These are phyloP conservation scores for Leptura quadrifasciata DNA, from an alignment of 2,888 invertebrate species.

Conservation along the genomic window DNA sequence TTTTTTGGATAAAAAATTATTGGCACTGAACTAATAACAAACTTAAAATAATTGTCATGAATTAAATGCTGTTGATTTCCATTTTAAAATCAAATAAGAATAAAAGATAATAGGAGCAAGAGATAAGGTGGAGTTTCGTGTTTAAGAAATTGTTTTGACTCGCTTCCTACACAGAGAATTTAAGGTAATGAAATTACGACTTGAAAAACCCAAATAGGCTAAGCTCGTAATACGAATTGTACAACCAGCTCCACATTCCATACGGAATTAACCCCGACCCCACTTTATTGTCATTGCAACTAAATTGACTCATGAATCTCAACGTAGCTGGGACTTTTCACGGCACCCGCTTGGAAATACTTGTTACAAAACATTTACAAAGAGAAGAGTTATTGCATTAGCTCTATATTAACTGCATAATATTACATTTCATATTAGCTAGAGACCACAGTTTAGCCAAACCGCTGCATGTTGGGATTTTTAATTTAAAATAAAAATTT, in stretches of 20 bases:
- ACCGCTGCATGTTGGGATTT: conserved; percentile 46
- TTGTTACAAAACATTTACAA: conserved; percentile 57
- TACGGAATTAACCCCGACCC: conserved; percentile 65
- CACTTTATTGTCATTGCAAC: conserved; percentile 70
- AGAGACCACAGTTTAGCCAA: conserved; percentile 27
- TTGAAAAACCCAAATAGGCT: conserved; percentile 47
- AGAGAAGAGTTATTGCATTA: conserved; percentile 58
- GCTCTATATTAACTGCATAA: conserved; percentile 55
- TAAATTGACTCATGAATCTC: conserved; percentile 72
- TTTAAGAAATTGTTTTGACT: conserved; percentile 8
- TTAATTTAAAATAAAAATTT: conserved; percentile 17
- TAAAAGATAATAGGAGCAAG: too few relatives aligned
- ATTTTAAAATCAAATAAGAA: too few relatives aligned
- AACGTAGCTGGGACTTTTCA: conserved; percentile 64
- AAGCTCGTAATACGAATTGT: conserved; percentile 47
- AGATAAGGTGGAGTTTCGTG: too few relatives aligned
- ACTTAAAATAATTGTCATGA: too few relatives aligned
- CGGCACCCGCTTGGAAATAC: conserved; percentile 53
- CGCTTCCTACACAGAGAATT: not conserved
- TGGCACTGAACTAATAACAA: too few relatives aligned
- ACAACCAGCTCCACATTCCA: conserved; percentile 61
- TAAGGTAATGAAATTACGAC: conserved; percentile 43
- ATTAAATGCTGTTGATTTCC: too few relatives aligned
- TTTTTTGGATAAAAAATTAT: too few relatives aligned
- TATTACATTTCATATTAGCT: conserved; percentile 45